Percentiles rank a stretch among this genome's conserved stretches.
Evolutionary conservation across 2,888 invertebrate genomes (phyloP).

Genomic region (Ophioninae sp.): DNA sequence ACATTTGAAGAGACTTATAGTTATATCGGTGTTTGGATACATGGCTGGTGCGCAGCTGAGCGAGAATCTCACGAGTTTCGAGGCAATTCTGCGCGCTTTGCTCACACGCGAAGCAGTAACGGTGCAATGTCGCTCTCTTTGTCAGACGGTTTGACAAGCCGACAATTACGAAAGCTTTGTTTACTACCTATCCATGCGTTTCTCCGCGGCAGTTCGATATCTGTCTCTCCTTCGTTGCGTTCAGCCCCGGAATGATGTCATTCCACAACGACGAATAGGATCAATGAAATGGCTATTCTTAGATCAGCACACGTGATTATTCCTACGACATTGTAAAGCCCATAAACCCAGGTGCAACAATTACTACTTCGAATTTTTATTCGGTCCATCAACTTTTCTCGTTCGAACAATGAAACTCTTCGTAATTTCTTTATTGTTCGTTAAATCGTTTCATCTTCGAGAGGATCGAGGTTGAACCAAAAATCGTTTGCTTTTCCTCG

Average conservation of each 20-base stretch:
- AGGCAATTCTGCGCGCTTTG: slow-evolving; percentile 46
- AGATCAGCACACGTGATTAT: slow-evolving; percentile 58
- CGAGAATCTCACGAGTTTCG: slow-evolving; percentile 62
- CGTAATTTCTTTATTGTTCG: background rate
- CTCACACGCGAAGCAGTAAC: slow-evolving; percentile 38
- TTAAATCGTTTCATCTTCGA: background rate
- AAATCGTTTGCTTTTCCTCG: slow-evolving; percentile 4
- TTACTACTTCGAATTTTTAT: slow-evolving; percentile 18
- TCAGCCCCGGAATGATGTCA: slow-evolving; percentile 62
- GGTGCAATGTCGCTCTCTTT: slow-evolving; percentile 62
- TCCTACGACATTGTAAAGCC: slow-evolving; percentile 50
- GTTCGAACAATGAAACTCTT: slow-evolving; percentile 1
- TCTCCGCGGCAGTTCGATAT: slow-evolving; percentile 31
- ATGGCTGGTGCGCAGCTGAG: slow-evolving; percentile 54
- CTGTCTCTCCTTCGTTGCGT: slow-evolving; percentile 43
- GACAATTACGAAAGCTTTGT: slow-evolving; percentile 69
- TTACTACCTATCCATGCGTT: slow-evolving; percentile 61
- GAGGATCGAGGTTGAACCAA: background rate
- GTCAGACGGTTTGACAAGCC: slow-evolving; percentile 65
- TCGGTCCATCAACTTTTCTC: slow-evolving; percentile 9
- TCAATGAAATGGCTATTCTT: slow-evolving; percentile 67
- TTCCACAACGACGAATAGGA: slow-evolving; percentile 58
- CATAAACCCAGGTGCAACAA: slow-evolving; percentile 49
- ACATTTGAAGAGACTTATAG: slow-evolving; percentile 51
- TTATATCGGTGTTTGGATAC: slow-evolving; percentile 15